Percentiles rank a stretch among this genome's conserved stretches.
phyloP scores from a whole-genome alignment of 1,140 invertebrate genomes.

The Bradysia coprophila region DNA sequence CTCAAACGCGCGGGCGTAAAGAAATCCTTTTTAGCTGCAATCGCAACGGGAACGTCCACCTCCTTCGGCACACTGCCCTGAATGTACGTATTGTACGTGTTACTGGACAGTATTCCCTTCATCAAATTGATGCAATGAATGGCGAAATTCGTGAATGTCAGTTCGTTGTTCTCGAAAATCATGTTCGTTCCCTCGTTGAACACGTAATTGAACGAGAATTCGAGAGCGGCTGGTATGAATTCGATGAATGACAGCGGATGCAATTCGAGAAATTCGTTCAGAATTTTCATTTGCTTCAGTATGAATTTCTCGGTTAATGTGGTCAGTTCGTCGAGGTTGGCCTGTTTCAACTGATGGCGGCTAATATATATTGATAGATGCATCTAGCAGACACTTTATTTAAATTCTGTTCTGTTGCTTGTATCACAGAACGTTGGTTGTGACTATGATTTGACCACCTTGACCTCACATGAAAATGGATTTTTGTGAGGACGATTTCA shows the following conservation, averaged over 20 bases:
- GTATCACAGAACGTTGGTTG: too few species aligned
- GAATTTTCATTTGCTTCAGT: constrained; percentile 58
- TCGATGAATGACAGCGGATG: constrained; percentile 64
- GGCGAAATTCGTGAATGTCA: constrained; percentile 65
- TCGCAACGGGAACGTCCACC: too few species aligned
- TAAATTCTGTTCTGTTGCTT: too few species aligned
- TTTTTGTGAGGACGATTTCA: too few species aligned
- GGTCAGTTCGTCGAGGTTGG: constrained; percentile 17
- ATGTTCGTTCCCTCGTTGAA: constrained; percentile 47
- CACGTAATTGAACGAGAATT: constrained; percentile 68
- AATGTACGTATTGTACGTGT: constrained; percentile 37
- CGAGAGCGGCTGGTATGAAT: constrained; percentile 55
- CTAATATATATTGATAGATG: too few species aligned
- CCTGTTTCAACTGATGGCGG: constrained; percentile 11
- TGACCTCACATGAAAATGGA: too few species aligned
- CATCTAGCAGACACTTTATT: too few species aligned
- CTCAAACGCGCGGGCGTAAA: constrained; percentile 47
- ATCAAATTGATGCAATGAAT: constrained; percentile 82
- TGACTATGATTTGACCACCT: too few species aligned
- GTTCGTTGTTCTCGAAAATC: constrained; percentile 34
- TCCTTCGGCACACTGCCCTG: constrained; percentile 7
- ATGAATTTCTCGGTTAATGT: constrained; percentile 62
- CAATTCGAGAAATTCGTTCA: constrained; percentile 49
- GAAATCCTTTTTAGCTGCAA: constrained; percentile 34
- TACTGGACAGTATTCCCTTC: constrained; percentile 60